Conservation (phyloP, 2,797 vertebrate species). For the Vespertilio murinus region DNA sequence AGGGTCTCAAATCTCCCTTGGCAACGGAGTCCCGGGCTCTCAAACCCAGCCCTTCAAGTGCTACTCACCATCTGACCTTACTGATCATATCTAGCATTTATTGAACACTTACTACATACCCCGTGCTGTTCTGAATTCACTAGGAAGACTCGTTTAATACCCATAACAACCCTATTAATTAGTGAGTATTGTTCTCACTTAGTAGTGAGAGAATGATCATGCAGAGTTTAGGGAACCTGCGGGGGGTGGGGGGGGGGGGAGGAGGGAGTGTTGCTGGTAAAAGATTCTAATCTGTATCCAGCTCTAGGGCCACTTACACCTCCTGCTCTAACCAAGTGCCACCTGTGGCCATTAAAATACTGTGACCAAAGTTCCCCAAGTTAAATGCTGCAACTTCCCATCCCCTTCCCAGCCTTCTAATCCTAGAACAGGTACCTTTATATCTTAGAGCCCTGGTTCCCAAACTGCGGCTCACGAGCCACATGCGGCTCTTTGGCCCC, state of each 20-base stretch:
- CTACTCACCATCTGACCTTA: conserved; percentile 47
- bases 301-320: background rate
- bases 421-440: background rate
- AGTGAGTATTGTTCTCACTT: background rate
- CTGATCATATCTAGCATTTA: conserved; percentile 25
- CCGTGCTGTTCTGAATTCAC: background rate
- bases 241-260: too few relatives aligned
- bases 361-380: background rate
- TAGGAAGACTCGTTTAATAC: background rate
- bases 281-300: background rate
- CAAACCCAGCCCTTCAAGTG: conserved; percentile 65
- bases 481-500: too few relatives aligned
- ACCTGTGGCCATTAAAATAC: conserved; percentile 53
- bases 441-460: background rate
- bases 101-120: conserved; percentile 17
- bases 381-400: background rate
- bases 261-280: background rate
- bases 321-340: background rate
- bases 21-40: conserved; percentile 70
- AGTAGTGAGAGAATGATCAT: background rate
- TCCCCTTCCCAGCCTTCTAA: background rate
- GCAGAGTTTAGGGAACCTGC: background rate
- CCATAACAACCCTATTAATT: conserved; percentile 32
- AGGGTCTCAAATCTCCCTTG: conserved; percentile 72
- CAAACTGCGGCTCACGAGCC: too few relatives aligned